phyloP scores from a whole-genome alignment of 2,113 vertebrate genomes.

The Dolichallabes microphthalmus region DNA sequence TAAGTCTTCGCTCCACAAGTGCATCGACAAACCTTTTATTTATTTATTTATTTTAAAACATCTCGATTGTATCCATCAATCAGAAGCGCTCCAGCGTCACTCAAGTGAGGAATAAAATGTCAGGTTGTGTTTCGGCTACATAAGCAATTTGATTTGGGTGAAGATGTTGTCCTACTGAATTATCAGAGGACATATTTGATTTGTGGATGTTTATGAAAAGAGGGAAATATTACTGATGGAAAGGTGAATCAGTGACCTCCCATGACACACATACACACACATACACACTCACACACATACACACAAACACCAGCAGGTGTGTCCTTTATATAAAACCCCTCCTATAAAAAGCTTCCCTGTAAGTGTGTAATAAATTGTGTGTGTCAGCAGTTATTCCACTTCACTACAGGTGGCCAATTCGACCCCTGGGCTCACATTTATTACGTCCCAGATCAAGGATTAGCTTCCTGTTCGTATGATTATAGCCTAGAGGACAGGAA shows the following conservation, averaged over 20 bases:
- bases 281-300: slow-evolving; percentile 12
- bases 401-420: neutral
- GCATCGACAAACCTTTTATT: slow-evolving; percentile 8
- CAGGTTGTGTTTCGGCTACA: neutral
- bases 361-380: slow-evolving; percentile 19
- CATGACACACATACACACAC: neutral
- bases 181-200: neutral
- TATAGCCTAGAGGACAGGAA: slow-evolving; percentile 21
- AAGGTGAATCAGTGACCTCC: slow-evolving; percentile 8
- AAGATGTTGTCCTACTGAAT: slow-evolving; percentile 14
- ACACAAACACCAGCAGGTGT: neutral
- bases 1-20: slow-evolving; percentile 60
- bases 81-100: neutral
- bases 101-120: slow-evolving; percentile 30
- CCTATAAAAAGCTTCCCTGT: slow-evolving; percentile 34
- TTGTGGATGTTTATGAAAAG: neutral
- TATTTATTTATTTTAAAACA: slow-evolving; percentile 9
- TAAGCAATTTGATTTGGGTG: neutral
- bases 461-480: slow-evolving; percentile 1
- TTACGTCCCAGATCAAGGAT: neutral
- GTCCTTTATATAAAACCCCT: slow-evolving; percentile 32
- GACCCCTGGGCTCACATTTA: slow-evolving; percentile 12
- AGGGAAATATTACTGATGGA: neutral
- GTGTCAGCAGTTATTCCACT: slow-evolving; percentile 31
- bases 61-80: slow-evolving; percentile 36